Percentiles rank a stretch among this genome's conserved stretches.
phyloP scores from a whole-genome alignment of 2,888 invertebrate genomes.

The Phragmatobia fuliginosa region DNA sequence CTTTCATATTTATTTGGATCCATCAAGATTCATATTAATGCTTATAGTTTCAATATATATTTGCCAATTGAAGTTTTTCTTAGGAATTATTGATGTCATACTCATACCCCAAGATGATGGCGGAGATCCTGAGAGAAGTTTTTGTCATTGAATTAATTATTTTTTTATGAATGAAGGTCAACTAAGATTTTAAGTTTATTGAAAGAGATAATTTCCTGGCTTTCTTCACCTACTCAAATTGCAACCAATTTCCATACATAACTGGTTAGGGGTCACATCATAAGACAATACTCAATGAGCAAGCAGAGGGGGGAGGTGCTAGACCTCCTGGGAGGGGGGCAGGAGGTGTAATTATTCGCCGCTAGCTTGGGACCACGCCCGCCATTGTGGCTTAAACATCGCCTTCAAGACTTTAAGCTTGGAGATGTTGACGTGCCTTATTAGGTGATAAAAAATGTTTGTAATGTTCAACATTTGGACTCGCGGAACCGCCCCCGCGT shows the following conservation, averaged over 20 bases:
- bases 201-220: neutral
- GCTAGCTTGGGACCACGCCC: constrained; percentile 80
- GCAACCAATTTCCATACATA: constrained; percentile 44
- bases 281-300: constrained; percentile 82
- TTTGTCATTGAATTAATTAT: neutral
- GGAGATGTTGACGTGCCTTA: constrained; percentile 55
- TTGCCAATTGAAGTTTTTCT: constrained; percentile 5
- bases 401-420: constrained; percentile 64
- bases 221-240: constrained; percentile 17
- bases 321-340: constrained; percentile 43
- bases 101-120: constrained; percentile 1
- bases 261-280: constrained; percentile 72
- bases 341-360: constrained; percentile 79
- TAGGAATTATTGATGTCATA: constrained; percentile 6
- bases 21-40: constrained; percentile 18
- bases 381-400: constrained; percentile 79
- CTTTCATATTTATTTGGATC: constrained; percentile 18
- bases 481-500: no score
- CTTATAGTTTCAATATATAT: constrained; percentile 11
- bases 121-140: no score
- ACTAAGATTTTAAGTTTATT: no score
- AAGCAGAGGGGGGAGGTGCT: constrained; percentile 59
- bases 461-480: constrained; percentile 8
- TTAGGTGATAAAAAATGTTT: constrained; percentile 36
- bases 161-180: neutral